phyloP scores from a whole-genome alignment of 1,140 invertebrate species.

The Lordiphosa collinella region DNA sequence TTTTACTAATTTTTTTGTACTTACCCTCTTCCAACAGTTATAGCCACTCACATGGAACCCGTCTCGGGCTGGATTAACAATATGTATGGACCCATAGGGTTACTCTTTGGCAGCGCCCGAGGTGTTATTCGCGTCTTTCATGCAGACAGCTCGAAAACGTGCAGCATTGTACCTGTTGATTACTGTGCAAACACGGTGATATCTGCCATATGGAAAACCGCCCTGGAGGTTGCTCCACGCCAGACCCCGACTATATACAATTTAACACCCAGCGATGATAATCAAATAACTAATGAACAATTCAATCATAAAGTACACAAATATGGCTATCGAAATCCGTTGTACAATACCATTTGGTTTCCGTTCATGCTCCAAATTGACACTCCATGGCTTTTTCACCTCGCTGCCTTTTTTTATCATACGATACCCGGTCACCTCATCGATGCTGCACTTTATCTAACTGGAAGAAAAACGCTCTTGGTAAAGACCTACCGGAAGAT shows the following conservation, averaged over 20 bases:
- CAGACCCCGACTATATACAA: slow-evolving; percentile 16
- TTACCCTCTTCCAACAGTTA: slow-evolving; percentile 80
- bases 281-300: not conserved
- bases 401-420: slow-evolving; percentile 4
- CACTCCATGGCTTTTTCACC: not conserved
- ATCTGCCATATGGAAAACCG: not conserved
- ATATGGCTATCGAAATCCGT: not conserved
- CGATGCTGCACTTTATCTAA: not conserved
- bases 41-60: slow-evolving; percentile 88
- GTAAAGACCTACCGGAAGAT: slow-evolving; percentile 1
- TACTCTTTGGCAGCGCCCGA: slow-evolving; percentile 85
- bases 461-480: not conserved
- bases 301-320: not conserved
- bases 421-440: not conserved
- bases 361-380: not conserved
- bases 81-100: slow-evolving; percentile 91
- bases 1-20: too few species aligned
- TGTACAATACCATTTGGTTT: slow-evolving; percentile 1
- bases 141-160: too few species aligned
- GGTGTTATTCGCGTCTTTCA: slow-evolving; percentile 82
- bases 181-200: not conserved
- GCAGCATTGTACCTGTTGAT: not conserved
- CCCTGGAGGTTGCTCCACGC: slow-evolving; percentile 77
- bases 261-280: not conserved
- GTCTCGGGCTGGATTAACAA: slow-evolving; percentile 91